Conservation (phyloP, 2,797 vertebrate genomes). For the Odontamblyopus rebecca region DNA sequence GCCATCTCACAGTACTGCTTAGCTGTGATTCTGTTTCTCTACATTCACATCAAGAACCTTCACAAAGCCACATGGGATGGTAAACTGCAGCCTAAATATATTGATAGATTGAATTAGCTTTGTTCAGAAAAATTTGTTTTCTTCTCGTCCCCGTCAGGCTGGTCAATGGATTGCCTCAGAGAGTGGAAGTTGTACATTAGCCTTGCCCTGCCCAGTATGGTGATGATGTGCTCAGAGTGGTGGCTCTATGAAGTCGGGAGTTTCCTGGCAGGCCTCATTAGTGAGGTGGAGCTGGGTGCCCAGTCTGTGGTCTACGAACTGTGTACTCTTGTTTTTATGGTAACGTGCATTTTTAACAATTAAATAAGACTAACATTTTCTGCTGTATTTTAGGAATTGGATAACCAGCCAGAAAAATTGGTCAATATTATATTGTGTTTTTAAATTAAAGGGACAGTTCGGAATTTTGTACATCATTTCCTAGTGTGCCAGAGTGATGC, state of each 20-base stretch:
- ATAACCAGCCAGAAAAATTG: background rate
- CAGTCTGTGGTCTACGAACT: conserved; percentile 84
- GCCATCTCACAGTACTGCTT: conserved; percentile 83
- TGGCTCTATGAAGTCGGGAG: conserved; percentile 90
- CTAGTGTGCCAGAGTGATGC: no score
- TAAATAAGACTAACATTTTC: background rate
- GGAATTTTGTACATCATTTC: no score
- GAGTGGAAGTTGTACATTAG: conserved; percentile 85
- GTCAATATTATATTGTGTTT: background rate
- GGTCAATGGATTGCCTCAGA: conserved; percentile 84
- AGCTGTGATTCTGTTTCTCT: conserved; percentile 80
- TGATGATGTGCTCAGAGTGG: conserved; percentile 92
- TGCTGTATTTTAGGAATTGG: background rate
- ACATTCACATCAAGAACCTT: conserved; percentile 79
- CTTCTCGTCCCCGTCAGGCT: conserved; percentile 71
- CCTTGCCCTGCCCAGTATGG: conserved; percentile 88
- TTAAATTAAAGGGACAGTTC: background rate
- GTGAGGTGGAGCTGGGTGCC: conserved; percentile 83
- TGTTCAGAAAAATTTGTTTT: background rate
- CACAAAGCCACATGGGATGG: conserved; percentile 87
- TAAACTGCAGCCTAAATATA: conserved; percentile 40
- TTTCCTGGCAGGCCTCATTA: conserved; percentile 85
- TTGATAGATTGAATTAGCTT: background rate
- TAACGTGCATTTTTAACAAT: conserved; percentile 58
- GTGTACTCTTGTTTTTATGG: conserved; percentile 78